Evolutionary conservation across 2,797 vertebrate genomes (phyloP), one percentile per base, ranked within the genome.

Genomic region (Neopelma chrysocephalum): DNA sequence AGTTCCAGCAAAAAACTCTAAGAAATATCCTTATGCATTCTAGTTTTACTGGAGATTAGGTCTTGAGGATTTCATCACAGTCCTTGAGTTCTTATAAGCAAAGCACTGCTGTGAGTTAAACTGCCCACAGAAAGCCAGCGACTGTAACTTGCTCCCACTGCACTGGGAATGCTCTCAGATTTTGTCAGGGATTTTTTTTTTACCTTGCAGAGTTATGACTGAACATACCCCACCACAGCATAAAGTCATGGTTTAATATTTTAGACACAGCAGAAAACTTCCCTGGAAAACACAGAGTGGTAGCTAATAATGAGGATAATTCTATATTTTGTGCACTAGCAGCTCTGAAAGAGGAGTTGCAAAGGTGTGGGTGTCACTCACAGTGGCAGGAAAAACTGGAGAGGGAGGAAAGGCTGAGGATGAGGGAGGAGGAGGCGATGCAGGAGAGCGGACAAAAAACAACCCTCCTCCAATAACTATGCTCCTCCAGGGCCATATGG

Each of bases 381-480:
- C 36, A 48, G 27, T 1, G 18, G 26, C 15, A 47, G 61, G n/a
- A 10, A 85, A 73, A 53, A 21, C 15, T 1, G 18, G 26, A 34
- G 34, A 3, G 2, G 8, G 26, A 61, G 42, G 20, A 60, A 45
- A 72, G 5, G 34, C 4, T 58, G 76, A 86, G 27, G 64, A 21
- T 45, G 79, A 87, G 68, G 38, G 91, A 56, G 21, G 65, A 69
- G 32, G 54, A 45, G 1, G 9, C 0, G 2, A 83, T 38, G 32
- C 21, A 72, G 26, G 7, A 51, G 7, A 12, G 4, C 32, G 68
- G 31, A 50, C 16, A 15, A 56, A 42, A 86, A 31, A 10, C 3
- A 1, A 11, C 2, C 12, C 19, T 78, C 19, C 19, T 82, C 62
- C 11, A 12, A 20, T 2, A 31, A 1, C 1, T 5, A 6, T 8